These are phyloP conservation scores for Nephrotoma appendiculata DNA, from an alignment of 2,888 invertebrate species.

Conservation along the genomic window DNA sequence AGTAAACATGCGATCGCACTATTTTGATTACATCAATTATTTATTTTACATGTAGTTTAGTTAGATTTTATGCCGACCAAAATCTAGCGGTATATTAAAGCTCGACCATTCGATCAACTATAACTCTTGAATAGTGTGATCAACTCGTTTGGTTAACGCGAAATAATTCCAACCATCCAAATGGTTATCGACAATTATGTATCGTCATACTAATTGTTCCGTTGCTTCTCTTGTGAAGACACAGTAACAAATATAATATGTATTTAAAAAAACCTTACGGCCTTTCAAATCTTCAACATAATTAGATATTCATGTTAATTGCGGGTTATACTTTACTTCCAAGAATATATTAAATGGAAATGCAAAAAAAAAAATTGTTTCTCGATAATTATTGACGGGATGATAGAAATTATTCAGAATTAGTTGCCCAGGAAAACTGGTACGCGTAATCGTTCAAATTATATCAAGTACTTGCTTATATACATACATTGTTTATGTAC, in stretches of 20 bases:
- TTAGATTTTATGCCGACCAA: no score
- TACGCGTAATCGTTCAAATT: neutral
- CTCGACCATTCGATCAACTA: no score
- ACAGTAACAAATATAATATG: neutral
- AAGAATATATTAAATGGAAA: neutral
- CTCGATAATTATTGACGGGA: neutral
- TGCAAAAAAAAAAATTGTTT: neutral
- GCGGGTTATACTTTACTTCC: neutral
- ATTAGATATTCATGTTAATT: neutral
- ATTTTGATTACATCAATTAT: no score
- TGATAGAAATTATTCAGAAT: neutral
- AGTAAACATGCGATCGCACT: no score
- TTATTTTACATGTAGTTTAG: no score
- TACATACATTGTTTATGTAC: neutral
- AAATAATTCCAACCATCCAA: neutral
- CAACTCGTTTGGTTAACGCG: no score
- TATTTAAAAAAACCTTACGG: neutral
- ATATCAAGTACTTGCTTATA: neutral
- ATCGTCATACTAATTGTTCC: neutral
- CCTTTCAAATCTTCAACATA: neutral
- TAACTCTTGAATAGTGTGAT: no score
- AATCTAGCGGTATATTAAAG: no score
- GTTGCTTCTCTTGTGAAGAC: neutral
- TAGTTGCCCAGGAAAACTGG: neutral
- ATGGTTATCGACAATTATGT: neutral